phyloP scores from a whole-genome alignment of 2,888 invertebrate species.

The Branchellion lobata region DNA sequence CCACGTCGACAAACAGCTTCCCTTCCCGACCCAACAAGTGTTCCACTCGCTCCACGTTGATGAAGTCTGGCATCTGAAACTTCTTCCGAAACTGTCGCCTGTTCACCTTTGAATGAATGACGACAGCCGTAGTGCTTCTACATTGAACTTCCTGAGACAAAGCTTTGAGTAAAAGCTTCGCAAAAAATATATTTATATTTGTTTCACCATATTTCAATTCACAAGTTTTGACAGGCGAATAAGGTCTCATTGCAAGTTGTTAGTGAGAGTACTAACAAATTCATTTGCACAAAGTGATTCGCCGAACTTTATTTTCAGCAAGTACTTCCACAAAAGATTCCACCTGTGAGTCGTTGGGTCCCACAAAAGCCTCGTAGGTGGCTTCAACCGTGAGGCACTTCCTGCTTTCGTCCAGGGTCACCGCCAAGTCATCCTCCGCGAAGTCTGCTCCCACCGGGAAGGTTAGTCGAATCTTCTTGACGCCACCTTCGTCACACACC shows the following conservation, averaged over 20 bases:
- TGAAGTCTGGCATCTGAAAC: conserved; percentile 38
- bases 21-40: conserved; percentile 50
- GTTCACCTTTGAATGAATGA: conserved; percentile 23
- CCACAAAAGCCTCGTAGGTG: conserved; percentile 50
- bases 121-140: too few relatives aligned
- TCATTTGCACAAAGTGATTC: too few relatives aligned
- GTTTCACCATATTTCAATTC: too few relatives aligned
- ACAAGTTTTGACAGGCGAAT: too few relatives aligned
- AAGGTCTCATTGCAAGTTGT: too few relatives aligned
- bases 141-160: too few relatives aligned
- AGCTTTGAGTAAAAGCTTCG: too few relatives aligned
- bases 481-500: conserved; percentile 48
- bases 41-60: conserved; percentile 50
- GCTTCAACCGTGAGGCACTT: conserved; percentile 48
- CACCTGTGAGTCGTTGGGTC: conserved; percentile 50
- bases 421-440: conserved; percentile 50
- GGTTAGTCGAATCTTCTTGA: conserved; percentile 49
- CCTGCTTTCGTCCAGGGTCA: conserved; percentile 48
- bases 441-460: conserved; percentile 51
- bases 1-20: conserved; percentile 50
- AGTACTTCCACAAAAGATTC: too few relatives aligned
- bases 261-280: too few relatives aligned
- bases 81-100: conserved; percentile 31
- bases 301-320: too few relatives aligned
- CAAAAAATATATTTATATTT: too few relatives aligned